These are phyloP conservation scores for Mormyrops attenuatus DNA, from an alignment of 2,797 vertebrate species.

Conservation along the genomic window DNA sequence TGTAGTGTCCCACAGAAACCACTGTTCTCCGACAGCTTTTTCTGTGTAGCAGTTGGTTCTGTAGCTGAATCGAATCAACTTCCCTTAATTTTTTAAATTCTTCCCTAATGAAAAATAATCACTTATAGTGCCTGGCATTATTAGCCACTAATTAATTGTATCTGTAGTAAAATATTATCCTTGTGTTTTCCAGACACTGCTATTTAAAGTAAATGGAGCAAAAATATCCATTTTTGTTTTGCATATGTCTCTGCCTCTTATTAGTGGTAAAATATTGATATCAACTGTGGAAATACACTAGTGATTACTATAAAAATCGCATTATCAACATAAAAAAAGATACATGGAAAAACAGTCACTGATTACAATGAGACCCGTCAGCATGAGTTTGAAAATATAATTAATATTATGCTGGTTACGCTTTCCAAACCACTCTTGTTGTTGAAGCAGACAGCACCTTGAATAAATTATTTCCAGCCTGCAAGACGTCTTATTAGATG, in stretches of 20 bases:
- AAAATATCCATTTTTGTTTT: background rate
- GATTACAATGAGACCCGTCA: background rate
- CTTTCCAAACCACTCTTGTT: background rate
- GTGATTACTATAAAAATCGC: background rate
- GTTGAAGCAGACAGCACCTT: background rate
- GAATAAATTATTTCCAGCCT: background rate
- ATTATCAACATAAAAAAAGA: background rate
- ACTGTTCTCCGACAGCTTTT: background rate
- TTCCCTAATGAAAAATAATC: slow-evolving; percentile 6
- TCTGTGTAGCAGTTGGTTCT: background rate
- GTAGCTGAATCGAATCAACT: background rate
- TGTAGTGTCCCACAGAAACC: background rate
- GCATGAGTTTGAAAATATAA: background rate
- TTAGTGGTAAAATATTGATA: background rate
- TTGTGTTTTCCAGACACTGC: background rate
- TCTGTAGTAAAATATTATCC: background rate
- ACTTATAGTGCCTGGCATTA: background rate
- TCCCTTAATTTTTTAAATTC: slow-evolving; percentile 9
- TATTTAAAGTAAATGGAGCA: background rate
- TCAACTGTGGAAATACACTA: background rate
- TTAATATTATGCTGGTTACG: background rate
- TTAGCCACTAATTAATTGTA: background rate
- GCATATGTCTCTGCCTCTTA: background rate
- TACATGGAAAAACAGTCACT: background rate
- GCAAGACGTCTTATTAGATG: background rate